A percentile compares a stretch with the other conserved stretches of the same genome.
These are phyloP conservation scores for Agrotis ipsilon DNA, from an alignment of 2,888 invertebrate genomes.

Conservation along the genomic window DNA sequence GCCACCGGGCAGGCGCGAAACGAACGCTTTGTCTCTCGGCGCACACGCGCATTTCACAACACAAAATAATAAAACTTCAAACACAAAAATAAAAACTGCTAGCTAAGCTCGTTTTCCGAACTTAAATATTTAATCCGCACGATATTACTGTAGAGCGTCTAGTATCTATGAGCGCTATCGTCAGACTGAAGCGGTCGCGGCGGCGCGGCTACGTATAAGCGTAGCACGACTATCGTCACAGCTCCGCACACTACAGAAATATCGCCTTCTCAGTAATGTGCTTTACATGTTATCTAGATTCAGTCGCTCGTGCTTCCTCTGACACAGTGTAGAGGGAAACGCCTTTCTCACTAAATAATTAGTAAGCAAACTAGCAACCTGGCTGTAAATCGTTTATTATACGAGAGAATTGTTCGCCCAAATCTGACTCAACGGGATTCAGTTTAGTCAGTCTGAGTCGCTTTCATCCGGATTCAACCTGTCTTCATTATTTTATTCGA, in stretches of 20 bases:
- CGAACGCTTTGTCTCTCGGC: constrained; percentile 85
- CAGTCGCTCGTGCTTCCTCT: constrained; percentile 69
- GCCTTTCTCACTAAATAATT: constrained; percentile 54
- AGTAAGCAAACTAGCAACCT: constrained; percentile 28
- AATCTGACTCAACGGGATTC: constrained; percentile 31
- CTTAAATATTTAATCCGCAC: constrained; percentile 55
- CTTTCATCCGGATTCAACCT: constrained; percentile 44
- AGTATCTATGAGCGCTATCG: constrained; percentile 81
- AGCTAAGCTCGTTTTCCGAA: constrained; percentile 59
- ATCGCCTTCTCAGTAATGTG: constrained; percentile 79
- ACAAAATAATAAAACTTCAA: constrained; percentile 60
- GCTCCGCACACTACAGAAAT: constrained; percentile 72
- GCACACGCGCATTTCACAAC: constrained; percentile 88
- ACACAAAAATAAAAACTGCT: constrained; percentile 60
- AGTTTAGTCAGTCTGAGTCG: constrained; percentile 19
- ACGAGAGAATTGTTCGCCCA: constrained; percentile 25
- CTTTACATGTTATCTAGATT: constrained; percentile 72
- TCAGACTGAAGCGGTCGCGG: constrained; percentile 78
- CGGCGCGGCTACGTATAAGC: constrained; percentile 66
- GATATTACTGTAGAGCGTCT: constrained; percentile 74
- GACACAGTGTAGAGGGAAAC: constrained; percentile 57
- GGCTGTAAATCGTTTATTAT: constrained; percentile 11
- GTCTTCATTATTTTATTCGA: constrained; percentile 28
- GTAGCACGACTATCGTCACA: constrained; percentile 72
- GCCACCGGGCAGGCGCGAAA: constrained; percentile 82